Percentiles rank a stretch among this genome's conserved stretches.
Evolutionary conservation across 2,888 invertebrate genomes (phyloP).

Genomic region (Mythimna lalbum): DNA sequence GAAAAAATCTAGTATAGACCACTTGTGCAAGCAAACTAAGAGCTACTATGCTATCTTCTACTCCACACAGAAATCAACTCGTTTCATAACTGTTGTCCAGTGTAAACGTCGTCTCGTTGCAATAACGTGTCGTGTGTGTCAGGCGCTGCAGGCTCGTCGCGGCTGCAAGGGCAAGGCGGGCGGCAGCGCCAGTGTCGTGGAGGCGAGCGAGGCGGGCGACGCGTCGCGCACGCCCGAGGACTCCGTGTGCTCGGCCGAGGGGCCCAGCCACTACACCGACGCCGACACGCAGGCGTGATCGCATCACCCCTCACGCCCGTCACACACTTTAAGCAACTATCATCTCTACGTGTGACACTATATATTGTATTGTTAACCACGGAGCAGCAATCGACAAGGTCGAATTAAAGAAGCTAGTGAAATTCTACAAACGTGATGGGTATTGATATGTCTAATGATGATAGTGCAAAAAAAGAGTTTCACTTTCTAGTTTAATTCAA

Average conservation of each 20-base stretch:
- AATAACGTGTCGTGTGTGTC: constrained; percentile 49
- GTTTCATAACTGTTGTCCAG: constrained; percentile 42
- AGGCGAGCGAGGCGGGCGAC: constrained; percentile 93
- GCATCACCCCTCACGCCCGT: constrained; percentile 18
- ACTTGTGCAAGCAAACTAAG: constrained; percentile 10
- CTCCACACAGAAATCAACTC: constrained; percentile 55
- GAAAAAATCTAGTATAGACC: constrained; percentile 2
- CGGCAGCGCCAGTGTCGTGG: constrained; percentile 89
- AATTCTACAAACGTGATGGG: background rate
- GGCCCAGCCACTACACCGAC: constrained; percentile 93
- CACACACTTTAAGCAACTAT: constrained; percentile 1
- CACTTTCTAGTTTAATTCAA: background rate
- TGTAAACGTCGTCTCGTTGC: background rate
- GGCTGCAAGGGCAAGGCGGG: constrained; percentile 89
- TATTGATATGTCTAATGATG: background rate
- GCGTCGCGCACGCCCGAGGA: constrained; percentile 97
- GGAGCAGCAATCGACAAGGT: constrained; percentile 2
- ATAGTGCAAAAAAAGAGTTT: background rate
- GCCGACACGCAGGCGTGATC: constrained; percentile 89
- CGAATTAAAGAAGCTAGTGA: background rate
- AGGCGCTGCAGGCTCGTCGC: constrained; percentile 95
- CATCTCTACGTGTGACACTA: constrained; percentile 56
- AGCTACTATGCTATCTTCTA: constrained; percentile 4
- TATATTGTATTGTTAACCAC: constrained; percentile 13
- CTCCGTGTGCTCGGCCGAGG: constrained; percentile 97